Base-by-base conservation (phyloP, 1,140 invertebrate species). In the Apis mellifera region DNA sequence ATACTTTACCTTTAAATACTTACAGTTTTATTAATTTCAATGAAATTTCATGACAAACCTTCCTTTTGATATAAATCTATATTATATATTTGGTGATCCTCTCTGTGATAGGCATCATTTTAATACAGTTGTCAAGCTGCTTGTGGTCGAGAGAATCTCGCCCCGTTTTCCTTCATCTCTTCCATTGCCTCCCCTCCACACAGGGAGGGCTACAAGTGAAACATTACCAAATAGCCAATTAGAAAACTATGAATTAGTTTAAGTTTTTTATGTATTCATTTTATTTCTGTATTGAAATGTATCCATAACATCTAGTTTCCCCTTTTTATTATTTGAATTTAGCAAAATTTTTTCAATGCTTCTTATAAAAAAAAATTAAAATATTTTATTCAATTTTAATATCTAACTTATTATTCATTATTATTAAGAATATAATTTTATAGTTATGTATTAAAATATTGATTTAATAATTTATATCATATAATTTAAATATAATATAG, bases 181-280 rank as follows among this genome's bases (percentile, higher is more conserved):
- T 89, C 90, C 88, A 87, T 90, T 91, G 89, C 87, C 91, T 92
- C 90, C 92, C 92, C 92, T 93, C 92, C 92, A 91, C 92, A 91
- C 92, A 92, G 91, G 93, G 93, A 94, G 93, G 93, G 93, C 93
- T 94, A 94, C 90, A 94, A 94, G 93, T 94, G 91, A 94, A 94
- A 94, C 92, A 94, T 93, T 91, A 94, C 91, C 93, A 94, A 94
- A 94, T 90, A 90, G 85, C 88, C 90, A 94, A 94, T 94, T 94
- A 94, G 93, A 94, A 92, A 88, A 87, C 73, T 83, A 89, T 76
- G 83, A 77, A 86, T 26, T 75, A 82, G 88, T 87, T 21, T 52
- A 72, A 75, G 57, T 82, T 73, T 88, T 42, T 83, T 79, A 71
- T 75, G 54, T 86, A 85, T 80, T 85, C 86, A 82, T 87, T 89